Base-by-base conservation (phyloP, 2,888 invertebrate genomes). In the Merodon equestris region DNA sequence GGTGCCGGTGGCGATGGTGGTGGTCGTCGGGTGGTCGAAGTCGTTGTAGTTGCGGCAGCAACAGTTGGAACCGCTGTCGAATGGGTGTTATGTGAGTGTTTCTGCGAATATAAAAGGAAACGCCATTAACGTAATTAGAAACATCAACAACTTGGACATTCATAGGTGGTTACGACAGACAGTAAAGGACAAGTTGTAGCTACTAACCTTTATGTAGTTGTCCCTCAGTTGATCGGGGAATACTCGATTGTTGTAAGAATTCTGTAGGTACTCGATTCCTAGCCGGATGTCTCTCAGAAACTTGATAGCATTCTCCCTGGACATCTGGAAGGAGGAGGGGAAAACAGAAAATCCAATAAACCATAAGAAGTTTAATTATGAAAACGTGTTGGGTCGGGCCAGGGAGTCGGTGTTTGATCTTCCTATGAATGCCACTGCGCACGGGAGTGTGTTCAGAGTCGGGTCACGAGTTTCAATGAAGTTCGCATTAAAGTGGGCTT, bases 271-370 rank as follows among this genome's bases (percentile, higher is more conserved):
- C 83, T 93, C 93, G 84, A 95, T 91, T 83, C 94, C 93, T 84
- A 92, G 91, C 84, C 94, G 94, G 83, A 95, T 94, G 85, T 94
- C 94, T 86, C 94, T 93, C 15, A 95, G 88, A 86, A 94, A 95
- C 47, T 91, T 91, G 50, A 94, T 92, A 1, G 94, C 94, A 86
- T 93, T 94, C 86, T 94, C 94, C 56, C 93, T 92, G 10, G 92
- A 90, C 91, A 94, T 93, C 94, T 95, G 85, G 1, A 47, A 54
- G 36, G 84, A 84, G 13, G 58, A 9, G 13, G 17, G 12, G 9
- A 17, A 61, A 63, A 51, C 18, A 17, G 34, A 53, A 68, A 58
- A 19, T n/a, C 18, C 19, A 56, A 54, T 56, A 40, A 66, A 38
- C 54, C 54, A 45, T 48, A 40, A 15, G 53, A 17, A 51, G 27